Percentiles rank a stretch among this genome's conserved stretches.
Evolutionary conservation across 2,113 vertebrate genomes (phyloP).

Genomic region (Gorsachius goisagi): DNA sequence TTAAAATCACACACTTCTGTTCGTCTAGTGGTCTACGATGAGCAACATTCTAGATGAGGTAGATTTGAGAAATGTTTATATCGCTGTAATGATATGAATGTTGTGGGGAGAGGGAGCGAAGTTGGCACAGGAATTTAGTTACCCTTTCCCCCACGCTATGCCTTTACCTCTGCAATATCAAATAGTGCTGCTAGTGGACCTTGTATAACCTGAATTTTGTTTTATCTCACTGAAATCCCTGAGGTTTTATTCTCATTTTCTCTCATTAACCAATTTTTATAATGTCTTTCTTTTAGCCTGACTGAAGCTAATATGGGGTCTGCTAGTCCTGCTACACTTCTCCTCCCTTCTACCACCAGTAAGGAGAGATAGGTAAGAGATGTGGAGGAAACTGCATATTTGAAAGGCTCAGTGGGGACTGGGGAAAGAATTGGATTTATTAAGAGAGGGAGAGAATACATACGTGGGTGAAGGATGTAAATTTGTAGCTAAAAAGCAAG

Average conservation of each 20-base stretch:
- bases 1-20: neutral
- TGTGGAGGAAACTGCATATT: neutral
- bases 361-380: neutral
- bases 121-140: neutral
- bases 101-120: neutral
- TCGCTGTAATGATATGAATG: neutral
- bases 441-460: neutral
- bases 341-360: neutral
- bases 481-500: neutral
- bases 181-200: neutral
- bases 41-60: constrained; percentile 38
- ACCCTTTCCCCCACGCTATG: neutral
- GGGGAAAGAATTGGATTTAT: neutral
- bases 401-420: neutral
- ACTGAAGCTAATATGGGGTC: neutral
- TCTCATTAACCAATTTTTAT: neutral
- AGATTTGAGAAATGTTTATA: neutral
- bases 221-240: constrained; percentile 28
- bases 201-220: constrained; percentile 16
- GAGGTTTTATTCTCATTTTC: neutral
- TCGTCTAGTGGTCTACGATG: neutral
- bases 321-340: neutral
- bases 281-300: neutral
- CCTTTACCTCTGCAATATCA: neutral
- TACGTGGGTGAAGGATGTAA: neutral